Evolutionary conservation across 2,113 vertebrate species (phyloP), one percentile per base, ranked within the genome.

Genomic region (Notothenia coriiceps): DNA sequence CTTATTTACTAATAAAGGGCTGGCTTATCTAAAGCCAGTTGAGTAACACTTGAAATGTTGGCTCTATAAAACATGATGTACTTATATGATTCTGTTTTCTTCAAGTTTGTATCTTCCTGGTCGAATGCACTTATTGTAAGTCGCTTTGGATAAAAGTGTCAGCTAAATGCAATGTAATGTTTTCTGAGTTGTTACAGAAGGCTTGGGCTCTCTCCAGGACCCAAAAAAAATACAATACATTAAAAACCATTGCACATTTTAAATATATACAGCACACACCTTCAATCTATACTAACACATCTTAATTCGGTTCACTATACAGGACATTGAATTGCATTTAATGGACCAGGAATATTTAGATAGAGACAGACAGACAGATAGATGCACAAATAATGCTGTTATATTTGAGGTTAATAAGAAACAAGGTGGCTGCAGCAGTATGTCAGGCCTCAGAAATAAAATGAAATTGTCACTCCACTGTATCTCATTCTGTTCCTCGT

Each of bases 361-460:
- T 7, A 43, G n/a, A 17, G 59, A 20, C 43, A 6, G 63, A 35
- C 59, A 25, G 59, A 55, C 12, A 6, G 14, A 50, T 17, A 49
- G 57, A 70, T 40, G 25, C 43, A n/a, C 60, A 50, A 5, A 15
- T 5, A 9, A 8, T 7, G 25, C 47, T 10, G 55, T 35, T 35
- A 7, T 55, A 29, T 59, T 49, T 10, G 18, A 74, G 59, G 14
- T 77, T 50, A 73, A 49, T 25, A 52, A 56, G 68, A 29, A 49
- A 18, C 54, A 57, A 59, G 22, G 17, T 15, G 54, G 52, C 29
- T 3, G 0, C 60, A 11, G 79, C 3, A 20, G 59, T 60, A 46
- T 9, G 64, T 74, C 15, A 60, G 68, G 55, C 52, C 11, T n/a
- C 25, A 65, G 57, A 40, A 57, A 56, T 70, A 43, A 68, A 80